phyloP scores from a whole-genome alignment of 2,113 vertebrate genomes.

The Tragelaphus buxtoni region DNA sequence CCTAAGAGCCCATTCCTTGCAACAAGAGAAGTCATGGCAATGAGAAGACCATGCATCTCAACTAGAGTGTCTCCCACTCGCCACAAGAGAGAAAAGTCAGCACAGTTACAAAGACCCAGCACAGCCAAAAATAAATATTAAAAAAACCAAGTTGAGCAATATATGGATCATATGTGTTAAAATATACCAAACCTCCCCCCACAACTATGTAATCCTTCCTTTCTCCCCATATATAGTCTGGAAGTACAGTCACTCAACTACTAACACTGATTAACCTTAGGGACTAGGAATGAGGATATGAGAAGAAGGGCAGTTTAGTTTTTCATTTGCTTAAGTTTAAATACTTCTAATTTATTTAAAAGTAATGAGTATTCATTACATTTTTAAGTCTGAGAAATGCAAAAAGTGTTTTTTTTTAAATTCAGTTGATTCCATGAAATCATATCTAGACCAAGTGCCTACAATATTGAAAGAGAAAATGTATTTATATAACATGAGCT shows the following conservation, averaged over 20 bases:
- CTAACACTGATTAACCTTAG: not conserved
- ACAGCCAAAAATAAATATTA: not conserved
- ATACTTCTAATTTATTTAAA: not conserved
- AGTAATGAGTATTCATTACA: not conserved
- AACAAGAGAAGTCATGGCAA: not conserved
- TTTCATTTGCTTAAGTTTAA: not conserved
- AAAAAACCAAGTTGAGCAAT: not conserved
- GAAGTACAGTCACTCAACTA: not conserved
- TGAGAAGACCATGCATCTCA: not conserved
- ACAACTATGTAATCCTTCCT: not conserved
- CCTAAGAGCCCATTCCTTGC: not conserved
- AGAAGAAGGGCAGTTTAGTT: not conserved
- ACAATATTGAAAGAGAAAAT: not conserved
- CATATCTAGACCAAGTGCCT: not conserved
- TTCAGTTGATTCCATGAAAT: not conserved
- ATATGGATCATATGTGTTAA: not conserved
- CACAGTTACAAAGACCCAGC: not conserved
- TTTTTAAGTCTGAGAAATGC: not conserved
- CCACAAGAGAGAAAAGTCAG: not conserved
- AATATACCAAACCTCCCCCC: not conserved
- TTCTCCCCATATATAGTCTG: not conserved
- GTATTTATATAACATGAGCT: not conserved
- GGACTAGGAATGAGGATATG: not conserved
- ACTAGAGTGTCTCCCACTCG: not conserved
- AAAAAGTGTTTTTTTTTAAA: not conserved